A percentile compares a stretch with the other conserved stretches of the same genome.
phyloP scores from a whole-genome alignment of 2,888 invertebrate genomes.

The Alcis repandata region DNA sequence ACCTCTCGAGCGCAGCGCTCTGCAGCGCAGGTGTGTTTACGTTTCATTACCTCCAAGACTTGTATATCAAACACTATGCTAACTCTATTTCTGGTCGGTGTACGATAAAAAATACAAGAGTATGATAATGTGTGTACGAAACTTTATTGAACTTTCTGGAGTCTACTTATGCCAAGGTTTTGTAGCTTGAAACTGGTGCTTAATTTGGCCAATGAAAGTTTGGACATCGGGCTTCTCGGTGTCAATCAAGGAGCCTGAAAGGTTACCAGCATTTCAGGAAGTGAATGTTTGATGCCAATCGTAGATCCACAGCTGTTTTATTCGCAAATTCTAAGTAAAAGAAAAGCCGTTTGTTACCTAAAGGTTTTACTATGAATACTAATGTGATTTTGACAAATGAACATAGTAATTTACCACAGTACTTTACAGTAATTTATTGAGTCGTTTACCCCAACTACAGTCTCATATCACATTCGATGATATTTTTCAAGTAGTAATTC shows the following conservation, averaged over 20 bases:
- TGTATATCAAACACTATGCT: constrained; percentile 22
- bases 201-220: not conserved
- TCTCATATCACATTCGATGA: too few relatives aligned
- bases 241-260: not conserved
- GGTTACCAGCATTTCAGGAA: not conserved
- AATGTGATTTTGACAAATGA: too few relatives aligned
- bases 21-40: constrained; percentile 72
- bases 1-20: constrained; percentile 13
- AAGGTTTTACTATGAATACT: too few relatives aligned
- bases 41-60: constrained; percentile 61
- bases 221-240: not conserved
- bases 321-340: too few relatives aligned
- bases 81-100: constrained; percentile 5
- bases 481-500: too few relatives aligned
- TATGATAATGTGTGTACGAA: not conserved
- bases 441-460: too few relatives aligned
- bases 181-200: not conserved
- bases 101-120: not conserved
- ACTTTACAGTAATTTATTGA: too few relatives aligned
- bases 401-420: too few relatives aligned
- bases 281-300: not conserved
- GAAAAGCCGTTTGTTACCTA: too few relatives aligned
- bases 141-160: not conserved
- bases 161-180: not conserved
- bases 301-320: too few relatives aligned